These are phyloP conservation scores for Clivina fossor DNA, from an alignment of 2,888 invertebrate genomes.

Conservation along the genomic window DNA sequence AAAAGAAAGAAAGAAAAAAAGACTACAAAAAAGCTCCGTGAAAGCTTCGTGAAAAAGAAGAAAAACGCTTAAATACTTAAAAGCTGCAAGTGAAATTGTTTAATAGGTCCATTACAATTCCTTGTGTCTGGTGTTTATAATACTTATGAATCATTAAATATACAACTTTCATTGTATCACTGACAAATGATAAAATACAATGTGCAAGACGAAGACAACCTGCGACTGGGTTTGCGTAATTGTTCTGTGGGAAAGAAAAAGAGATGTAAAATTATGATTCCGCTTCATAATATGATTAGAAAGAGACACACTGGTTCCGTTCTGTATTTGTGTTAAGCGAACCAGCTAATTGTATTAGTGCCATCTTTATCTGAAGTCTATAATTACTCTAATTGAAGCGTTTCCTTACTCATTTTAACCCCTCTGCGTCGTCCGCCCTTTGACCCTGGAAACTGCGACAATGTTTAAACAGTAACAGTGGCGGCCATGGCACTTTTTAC, in stretches of 20 bases:
- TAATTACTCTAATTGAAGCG: slow-evolving; percentile 45
- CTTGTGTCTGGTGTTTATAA: slow-evolving; percentile 16
- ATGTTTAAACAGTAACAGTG: too few relatives aligned
- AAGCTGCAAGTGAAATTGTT: slow-evolving; percentile 12
- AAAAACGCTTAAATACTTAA: too few relatives aligned
- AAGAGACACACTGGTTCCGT: slow-evolving; percentile 41
- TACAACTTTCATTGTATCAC: slow-evolving; percentile 17
- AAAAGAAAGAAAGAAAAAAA: too few relatives aligned
- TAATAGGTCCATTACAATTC: slow-evolving; percentile 21
- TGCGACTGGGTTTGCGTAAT: background rate
- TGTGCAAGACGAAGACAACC: slow-evolving; percentile 24
- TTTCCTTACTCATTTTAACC: slow-evolving; percentile 37
- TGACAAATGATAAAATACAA: slow-evolving; percentile 42
- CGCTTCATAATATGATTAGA: slow-evolving; percentile 37
- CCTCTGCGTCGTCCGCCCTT: too few relatives aligned
- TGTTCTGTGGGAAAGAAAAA: slow-evolving; percentile 33
- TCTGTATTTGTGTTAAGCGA: slow-evolving; percentile 43
- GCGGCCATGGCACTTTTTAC: too few relatives aligned
- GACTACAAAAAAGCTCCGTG: too few relatives aligned
- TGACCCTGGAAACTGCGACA: too few relatives aligned
- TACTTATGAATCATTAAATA: slow-evolving; percentile 28
- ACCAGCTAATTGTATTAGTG: slow-evolving; percentile 45
- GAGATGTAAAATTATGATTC: slow-evolving; percentile 35
- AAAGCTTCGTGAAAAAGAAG: too few relatives aligned
- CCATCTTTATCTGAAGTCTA: slow-evolving; percentile 44